Percentiles rank a stretch among this genome's conserved stretches.
phyloP scores from a whole-genome alignment of 2,888 invertebrate species.

The Tridacna crocea region DNA sequence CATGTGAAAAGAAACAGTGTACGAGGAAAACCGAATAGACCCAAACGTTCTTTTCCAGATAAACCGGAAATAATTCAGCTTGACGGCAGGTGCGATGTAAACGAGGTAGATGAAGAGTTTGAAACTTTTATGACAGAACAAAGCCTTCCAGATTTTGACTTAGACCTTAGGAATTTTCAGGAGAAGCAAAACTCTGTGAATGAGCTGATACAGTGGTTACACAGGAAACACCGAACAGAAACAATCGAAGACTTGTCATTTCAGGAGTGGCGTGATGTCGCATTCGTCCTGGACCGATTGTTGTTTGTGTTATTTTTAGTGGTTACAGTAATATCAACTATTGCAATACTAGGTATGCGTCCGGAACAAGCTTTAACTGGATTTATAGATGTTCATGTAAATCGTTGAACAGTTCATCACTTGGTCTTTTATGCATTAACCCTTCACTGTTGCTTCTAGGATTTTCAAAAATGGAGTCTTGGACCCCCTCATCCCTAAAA shows the following conservation, averaged over 20 bases:
- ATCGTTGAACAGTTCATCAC: not conserved
- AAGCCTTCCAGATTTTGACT: constrained; percentile 38
- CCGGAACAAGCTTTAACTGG: constrained; percentile 66
- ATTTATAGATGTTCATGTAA: constrained; percentile 41
- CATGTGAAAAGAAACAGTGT: constrained; percentile 25
- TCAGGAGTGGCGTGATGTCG: constrained; percentile 77
- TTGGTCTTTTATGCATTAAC: not conserved
- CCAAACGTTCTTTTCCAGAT: constrained; percentile 30
- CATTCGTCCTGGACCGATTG: constrained; percentile 75
- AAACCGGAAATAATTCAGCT: constrained; percentile 43
- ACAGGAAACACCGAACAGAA: constrained; percentile 69
- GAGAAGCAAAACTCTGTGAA: constrained; percentile 66
- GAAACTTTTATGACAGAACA: constrained; percentile 34
- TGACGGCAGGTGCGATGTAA: constrained; percentile 24
- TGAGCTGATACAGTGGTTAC: constrained; percentile 69
- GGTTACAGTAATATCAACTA: constrained; percentile 71
- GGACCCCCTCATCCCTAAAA: no score
- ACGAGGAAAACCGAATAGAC: constrained; percentile 41
- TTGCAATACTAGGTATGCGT: constrained; percentile 72
- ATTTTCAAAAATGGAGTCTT: no score
- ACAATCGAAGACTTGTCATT: constrained; percentile 69
- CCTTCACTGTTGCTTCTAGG: no score
- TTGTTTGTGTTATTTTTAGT: constrained; percentile 75
- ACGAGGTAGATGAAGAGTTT: constrained; percentile 25
- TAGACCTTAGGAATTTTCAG: constrained; percentile 39